Conservation (phyloP, 2,113 vertebrate genomes). For the Merops nubicus region DNA sequence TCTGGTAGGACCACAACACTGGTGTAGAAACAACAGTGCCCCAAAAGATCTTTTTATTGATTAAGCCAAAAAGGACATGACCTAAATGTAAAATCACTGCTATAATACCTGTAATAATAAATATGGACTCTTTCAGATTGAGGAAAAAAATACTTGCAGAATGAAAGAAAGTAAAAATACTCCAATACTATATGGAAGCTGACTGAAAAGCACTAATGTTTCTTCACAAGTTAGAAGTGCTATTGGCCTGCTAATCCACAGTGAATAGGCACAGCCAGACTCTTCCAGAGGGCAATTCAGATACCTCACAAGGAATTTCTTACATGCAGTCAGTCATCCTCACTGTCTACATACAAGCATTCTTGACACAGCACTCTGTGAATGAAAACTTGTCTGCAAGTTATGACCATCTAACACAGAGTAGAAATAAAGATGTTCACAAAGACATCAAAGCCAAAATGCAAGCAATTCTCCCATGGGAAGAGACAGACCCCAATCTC, state of each 20-base stretch:
- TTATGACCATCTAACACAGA: rapidly evolving
- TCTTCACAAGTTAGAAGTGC: not conserved
- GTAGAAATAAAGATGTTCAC: not conserved
- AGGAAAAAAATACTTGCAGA: not conserved
- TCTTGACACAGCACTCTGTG: not conserved
- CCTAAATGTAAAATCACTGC: not conserved
- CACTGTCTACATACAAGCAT: not conserved
- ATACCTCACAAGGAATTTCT: not conserved
- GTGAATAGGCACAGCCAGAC: not conserved
- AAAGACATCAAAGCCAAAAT: not conserved
- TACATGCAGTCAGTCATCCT: not conserved
- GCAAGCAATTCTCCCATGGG: not conserved
- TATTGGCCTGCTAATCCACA: not conserved
- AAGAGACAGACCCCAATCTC: rapidly evolving
- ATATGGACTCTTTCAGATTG: not conserved
- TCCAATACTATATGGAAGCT: not conserved
- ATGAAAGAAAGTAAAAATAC: not conserved
- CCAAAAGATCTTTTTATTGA: too few species aligned
- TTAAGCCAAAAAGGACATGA: too few species aligned
- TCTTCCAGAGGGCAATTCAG: not conserved
- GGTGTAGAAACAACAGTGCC: too few species aligned
- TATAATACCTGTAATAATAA: not conserved
- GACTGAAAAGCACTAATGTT: not conserved
- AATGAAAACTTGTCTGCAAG: not conserved
- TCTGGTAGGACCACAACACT: too few species aligned